Base-by-base conservation (phyloP, 2,113 vertebrate species). In the Glaucidium brasilianum region DNA sequence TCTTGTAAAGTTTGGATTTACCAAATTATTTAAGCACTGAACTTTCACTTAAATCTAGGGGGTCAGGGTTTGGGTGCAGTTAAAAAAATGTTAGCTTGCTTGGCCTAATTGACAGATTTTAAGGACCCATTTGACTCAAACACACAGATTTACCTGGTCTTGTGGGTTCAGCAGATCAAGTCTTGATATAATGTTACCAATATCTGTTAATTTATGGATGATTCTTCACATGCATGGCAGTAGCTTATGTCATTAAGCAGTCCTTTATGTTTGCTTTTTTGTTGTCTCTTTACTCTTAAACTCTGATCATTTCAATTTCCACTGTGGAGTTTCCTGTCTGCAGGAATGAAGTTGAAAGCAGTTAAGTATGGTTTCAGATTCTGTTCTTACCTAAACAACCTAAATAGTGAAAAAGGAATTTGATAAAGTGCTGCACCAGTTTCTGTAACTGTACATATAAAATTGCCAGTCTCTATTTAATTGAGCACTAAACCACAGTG, bases 171-270 rank as follows among this genome's bases (percentile, higher is more conserved):
- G 22, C 5, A 74, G 64, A 20, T 43, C n/a, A 13, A 23, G 53
- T 23, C 34, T 55, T 39, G 30, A 6, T 16, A 34, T 32, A 9
- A 9, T 30, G 12, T 25, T 67, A 25, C 10, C 0, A 1, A 5
- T 49, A 22, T 3, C 43, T 56, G 11, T 41, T 81, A 9, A 49
- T 43, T 83, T 59, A 12, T 9, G 63, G 66, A 11, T 20, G 10
- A 7, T 74, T 53, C 32, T 74, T 72, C 37, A 12, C 4, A 32
- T 17, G 12, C 11, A 8, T 29, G 5, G 6, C 56, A n/a, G 15
- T 13, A 59, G 15, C 8, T 29, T 45, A 11, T 78, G 64, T 56
- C 35, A 6, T 49, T 78, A 56, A 56, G 43, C 27, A 21, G 30
- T 22, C 56, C 66, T 75, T 72, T 26, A 20, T 49, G 19, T 63